phyloP scores from a whole-genome alignment of 2,888 invertebrate species.

The Agonopterix arenella region DNA sequence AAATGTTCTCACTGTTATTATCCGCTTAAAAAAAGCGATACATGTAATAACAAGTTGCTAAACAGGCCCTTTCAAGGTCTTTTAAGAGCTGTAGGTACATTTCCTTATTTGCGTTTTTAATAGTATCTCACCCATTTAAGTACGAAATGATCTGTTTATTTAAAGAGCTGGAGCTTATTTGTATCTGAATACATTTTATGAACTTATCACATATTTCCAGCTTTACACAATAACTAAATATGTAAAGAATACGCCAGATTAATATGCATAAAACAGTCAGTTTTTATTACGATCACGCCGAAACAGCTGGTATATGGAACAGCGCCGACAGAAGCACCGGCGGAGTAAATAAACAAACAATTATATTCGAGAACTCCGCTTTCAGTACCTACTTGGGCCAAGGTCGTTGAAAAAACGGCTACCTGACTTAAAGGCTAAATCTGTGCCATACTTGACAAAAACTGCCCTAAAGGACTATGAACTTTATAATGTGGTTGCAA shows the following conservation, averaged over 20 bases:
- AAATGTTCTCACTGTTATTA: too few relatives aligned
- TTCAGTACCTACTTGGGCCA: slow-evolving; percentile 23
- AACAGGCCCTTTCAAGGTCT: background rate
- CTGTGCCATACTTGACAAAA: slow-evolving; percentile 24
- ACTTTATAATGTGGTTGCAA: slow-evolving; percentile 18
- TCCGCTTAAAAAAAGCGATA: too few relatives aligned
- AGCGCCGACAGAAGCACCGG: slow-evolving; percentile 14
- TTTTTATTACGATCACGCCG: background rate
- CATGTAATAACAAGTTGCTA: too few relatives aligned
- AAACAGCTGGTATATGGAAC: slow-evolving; percentile 1
- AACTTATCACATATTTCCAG: too few relatives aligned
- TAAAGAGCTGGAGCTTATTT: too few relatives aligned
- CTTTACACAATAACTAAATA: too few relatives aligned
- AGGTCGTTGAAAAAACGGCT: slow-evolving; percentile 37
- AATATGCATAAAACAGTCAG: background rate
- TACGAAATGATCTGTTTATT: too few relatives aligned
- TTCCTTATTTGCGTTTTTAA: background rate
- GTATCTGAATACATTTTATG: too few relatives aligned
- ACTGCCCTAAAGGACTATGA: slow-evolving; percentile 18
- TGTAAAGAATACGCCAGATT: too few relatives aligned
- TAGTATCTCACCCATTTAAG: too few relatives aligned
- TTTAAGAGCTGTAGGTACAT: background rate
- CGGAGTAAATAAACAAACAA: slow-evolving; percentile 28
- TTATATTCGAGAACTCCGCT: slow-evolving; percentile 21
- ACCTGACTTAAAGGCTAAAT: slow-evolving; percentile 25